Percentiles rank a stretch among this genome's conserved stretches.
These are phyloP conservation scores for Nyctalus aviator DNA, from an alignment of 2,797 vertebrate genomes.

Conservation along the genomic window DNA sequence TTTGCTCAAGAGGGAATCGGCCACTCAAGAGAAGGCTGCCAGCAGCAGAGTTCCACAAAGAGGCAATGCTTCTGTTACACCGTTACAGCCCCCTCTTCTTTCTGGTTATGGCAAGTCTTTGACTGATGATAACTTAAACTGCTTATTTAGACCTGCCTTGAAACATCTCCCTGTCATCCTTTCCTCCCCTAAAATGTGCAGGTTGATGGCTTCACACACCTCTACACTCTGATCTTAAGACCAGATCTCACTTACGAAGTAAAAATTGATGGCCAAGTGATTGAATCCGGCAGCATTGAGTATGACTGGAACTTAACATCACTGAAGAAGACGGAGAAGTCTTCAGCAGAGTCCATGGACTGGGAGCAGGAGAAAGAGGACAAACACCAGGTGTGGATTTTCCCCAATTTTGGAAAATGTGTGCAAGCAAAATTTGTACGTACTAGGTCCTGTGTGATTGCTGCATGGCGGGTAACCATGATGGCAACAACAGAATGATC, in stretches of 20 bases:
- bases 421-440: not conserved
- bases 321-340: slow-evolving; percentile 88
- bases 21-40: not conserved
- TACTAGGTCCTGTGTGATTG: not conserved
- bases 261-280: slow-evolving; percentile 88
- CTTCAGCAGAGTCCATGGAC: slow-evolving; percentile 84
- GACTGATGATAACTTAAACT: not conserved
- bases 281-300: slow-evolving; percentile 89
- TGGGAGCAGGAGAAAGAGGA: slow-evolving; percentile 87
- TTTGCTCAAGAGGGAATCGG: not conserved
- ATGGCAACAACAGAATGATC: not conserved
- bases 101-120: not conserved
- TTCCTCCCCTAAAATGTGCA: slow-evolving; percentile 59
- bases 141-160: not conserved
- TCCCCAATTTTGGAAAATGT: not conserved
- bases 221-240: slow-evolving; percentile 91
- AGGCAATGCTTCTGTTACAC: not conserved
- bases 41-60: not conserved
- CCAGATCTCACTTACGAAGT: slow-evolving; percentile 92
- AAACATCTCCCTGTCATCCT: not conserved
- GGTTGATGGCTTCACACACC: slow-evolving; percentile 91
- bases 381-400: slow-evolving; percentile 86
- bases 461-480: not conserved
- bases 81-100: not conserved
- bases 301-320: slow-evolving; percentile 91